phyloP scores from a whole-genome alignment of 1,140 invertebrate genomes.

The Caerostris extrusa region DNA sequence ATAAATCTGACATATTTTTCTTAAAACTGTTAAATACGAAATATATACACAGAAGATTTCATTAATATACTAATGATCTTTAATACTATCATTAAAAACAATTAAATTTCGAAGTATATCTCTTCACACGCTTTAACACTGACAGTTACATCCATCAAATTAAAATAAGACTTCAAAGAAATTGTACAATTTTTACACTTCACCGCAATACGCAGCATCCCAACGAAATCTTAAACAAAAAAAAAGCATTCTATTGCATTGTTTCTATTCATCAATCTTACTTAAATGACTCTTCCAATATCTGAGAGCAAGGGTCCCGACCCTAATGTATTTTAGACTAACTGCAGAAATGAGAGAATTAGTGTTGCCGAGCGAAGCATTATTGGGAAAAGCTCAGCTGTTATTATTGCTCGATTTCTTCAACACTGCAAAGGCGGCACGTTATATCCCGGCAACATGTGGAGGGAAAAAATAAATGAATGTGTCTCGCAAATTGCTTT shows the following conservation, averaged over 20 bases:
- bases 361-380: conserved; percentile 48
- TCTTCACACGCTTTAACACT: too few relatives aligned
- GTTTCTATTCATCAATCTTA: conserved; percentile 54
- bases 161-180: not conserved
- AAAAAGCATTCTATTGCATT: conserved; percentile 2
- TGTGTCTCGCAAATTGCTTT: not conserved
- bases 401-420: conserved; percentile 44
- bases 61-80: too few relatives aligned
- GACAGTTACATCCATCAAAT: not conserved
- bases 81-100: too few relatives aligned
- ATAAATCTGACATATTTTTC: too few relatives aligned
- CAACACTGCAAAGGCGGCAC: not conserved
- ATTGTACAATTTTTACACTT: not conserved
- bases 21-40: too few relatives aligned
- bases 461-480: not conserved
- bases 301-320: conserved; percentile 11
- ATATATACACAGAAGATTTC: too few relatives aligned
- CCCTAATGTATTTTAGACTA: conserved; percentile 51
- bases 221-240: not conserved
- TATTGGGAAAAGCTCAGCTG: conserved; percentile 58
- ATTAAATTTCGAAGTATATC: too few relatives aligned
- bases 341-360: conserved; percentile 53
- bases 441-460: not conserved
- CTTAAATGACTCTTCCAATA: conserved; percentile 62
- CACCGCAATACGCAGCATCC: not conserved